Evolutionary conservation across 2,797 vertebrate genomes (phyloP).

Genomic region (Pteronotus mesoamericanus): DNA sequence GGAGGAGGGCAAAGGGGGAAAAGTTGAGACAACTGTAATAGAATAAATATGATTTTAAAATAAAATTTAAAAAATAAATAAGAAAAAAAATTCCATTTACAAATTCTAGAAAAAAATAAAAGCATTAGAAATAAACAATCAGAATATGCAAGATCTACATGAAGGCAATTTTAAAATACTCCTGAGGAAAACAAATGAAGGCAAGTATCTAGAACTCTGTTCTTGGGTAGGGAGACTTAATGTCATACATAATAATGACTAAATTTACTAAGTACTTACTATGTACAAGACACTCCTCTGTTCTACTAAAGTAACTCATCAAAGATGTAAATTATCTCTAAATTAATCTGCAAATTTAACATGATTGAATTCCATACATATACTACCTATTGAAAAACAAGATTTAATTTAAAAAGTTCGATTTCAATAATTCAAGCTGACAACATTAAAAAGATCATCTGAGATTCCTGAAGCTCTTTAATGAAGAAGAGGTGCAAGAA

Average conservation of each 20-base stretch:
- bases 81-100: no score
- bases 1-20: no score
- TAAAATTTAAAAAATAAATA: no score
- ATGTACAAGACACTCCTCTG: not conserved
- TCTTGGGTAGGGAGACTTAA: not conserved
- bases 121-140: no score
- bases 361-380: conserved; percentile 52
- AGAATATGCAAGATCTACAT: no score
- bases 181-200: no score
- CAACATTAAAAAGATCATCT: not conserved
- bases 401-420: conserved; percentile 53
- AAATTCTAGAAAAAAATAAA: no score
- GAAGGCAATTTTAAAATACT: no score
- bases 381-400: conserved; percentile 51
- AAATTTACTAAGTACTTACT: conserved; percentile 18
- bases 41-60: no score
- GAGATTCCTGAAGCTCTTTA: not conserved
- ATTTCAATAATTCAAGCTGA: conserved; percentile 53
- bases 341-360: conserved; percentile 50
- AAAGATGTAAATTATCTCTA: conserved; percentile 52
- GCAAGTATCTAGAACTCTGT: not conserved
- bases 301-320: conserved; percentile 12
- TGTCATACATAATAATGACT: not conserved
- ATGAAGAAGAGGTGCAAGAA: not conserved
- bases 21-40: no score